A percentile compares a stretch with the other conserved stretches of the same genome.
These are phyloP conservation scores for Megalurothrips usitatus DNA, from an alignment of 2,888 invertebrate species.

Conservation along the genomic window DNA sequence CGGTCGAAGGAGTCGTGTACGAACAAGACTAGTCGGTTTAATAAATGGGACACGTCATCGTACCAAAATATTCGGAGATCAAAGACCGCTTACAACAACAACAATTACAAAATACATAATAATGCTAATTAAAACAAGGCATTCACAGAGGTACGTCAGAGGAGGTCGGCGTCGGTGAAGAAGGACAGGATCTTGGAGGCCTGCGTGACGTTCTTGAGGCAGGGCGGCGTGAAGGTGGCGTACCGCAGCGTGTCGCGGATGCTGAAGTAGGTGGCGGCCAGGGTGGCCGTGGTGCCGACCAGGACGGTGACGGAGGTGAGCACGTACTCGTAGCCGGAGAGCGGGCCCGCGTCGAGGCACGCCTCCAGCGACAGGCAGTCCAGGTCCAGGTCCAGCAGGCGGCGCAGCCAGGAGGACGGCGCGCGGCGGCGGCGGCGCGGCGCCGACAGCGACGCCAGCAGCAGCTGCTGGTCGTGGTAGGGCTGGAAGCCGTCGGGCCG, in stretches of 20 bases:
- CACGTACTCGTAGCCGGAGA: slow-evolving; percentile 42
- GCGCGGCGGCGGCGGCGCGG: too few species aligned
- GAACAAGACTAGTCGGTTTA: too few species aligned
- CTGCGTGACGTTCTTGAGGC: slow-evolving; percentile 60
- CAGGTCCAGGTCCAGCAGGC: not conserved
- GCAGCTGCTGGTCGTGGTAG: slow-evolving; percentile 16
- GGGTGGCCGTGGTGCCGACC: slow-evolving; percentile 58
- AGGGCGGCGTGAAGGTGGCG: slow-evolving; percentile 66
- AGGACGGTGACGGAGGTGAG: slow-evolving; percentile 56
- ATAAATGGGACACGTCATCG: too few species aligned
- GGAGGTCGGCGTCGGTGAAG: slow-evolving; percentile 19
- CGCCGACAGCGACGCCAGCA: not conserved
- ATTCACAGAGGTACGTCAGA: not conserved
- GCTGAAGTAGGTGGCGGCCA: slow-evolving; percentile 67
- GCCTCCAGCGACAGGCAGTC: slow-evolving; percentile 27
- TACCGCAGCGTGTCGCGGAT: slow-evolving; percentile 60
- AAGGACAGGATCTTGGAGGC: slow-evolving; percentile 32
- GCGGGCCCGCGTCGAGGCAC: slow-evolving; percentile 32
- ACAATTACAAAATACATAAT: too few species aligned
- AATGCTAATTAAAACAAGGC: not conserved
- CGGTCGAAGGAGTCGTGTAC: too few species aligned
- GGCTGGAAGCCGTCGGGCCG: not conserved
- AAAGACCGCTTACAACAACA: too few species aligned
- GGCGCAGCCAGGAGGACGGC: not conserved
- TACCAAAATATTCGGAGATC: too few species aligned